Percentiles rank a stretch among this genome's conserved stretches.
Evolutionary conservation across 2,797 vertebrate genomes (phyloP).

Genomic region (Alcedo quadribrachys): DNA sequence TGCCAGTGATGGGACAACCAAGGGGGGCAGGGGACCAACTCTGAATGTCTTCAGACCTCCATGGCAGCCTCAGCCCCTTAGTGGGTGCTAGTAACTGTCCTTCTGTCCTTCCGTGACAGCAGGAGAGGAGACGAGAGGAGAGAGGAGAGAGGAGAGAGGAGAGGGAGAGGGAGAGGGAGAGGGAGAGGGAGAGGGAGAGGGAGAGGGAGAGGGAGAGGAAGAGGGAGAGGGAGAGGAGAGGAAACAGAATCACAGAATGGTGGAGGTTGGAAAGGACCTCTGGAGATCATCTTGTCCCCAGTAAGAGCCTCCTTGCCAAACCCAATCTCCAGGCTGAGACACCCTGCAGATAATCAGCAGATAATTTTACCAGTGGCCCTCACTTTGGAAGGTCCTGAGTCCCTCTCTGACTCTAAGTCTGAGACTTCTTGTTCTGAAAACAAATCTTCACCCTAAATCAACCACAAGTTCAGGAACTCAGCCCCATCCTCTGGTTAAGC

Average conservation of each 20-base stretch:
- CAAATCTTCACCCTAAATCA: neutral
- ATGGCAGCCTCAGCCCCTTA: neutral
- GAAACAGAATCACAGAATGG: neutral
- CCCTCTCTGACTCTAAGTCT: neutral
- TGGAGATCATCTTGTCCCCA: neutral
- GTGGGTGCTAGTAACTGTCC: neutral
- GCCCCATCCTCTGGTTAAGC: neutral
- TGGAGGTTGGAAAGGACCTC: neutral
- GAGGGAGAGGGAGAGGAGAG: neutral
- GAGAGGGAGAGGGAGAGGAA: too few relatives aligned
- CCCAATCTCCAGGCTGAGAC: neutral
- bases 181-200: too few relatives aligned
- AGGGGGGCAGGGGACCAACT: neutral
- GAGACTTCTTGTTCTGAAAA: neutral
- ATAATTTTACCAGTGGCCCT: neutral
- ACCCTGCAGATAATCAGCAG: neutral
- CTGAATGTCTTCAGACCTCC: fast-evolving
- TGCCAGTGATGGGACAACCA: neutral
- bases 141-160: too few relatives aligned
- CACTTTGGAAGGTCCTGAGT: neutral
- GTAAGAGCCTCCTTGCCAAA: neutral
- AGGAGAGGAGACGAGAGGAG: too few relatives aligned
- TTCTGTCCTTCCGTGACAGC: neutral
- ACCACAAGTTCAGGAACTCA: neutral
- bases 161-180: too few relatives aligned